Evolutionary conservation across 1,140 invertebrate species (phyloP).

Genomic region (Heliconius hermathena): DNA sequence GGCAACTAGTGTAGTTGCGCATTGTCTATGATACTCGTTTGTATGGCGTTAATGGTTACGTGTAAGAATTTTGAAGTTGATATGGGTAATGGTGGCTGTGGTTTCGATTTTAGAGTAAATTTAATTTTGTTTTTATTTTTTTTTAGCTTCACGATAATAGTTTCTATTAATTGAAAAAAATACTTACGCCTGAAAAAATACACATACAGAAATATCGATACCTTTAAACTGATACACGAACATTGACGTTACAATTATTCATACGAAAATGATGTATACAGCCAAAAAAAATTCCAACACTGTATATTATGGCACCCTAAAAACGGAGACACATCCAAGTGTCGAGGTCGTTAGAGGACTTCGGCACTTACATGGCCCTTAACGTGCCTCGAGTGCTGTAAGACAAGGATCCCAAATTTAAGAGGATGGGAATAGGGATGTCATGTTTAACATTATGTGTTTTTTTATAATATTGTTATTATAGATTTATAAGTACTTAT

Average conservation of each 20-base stretch:
- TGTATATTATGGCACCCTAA: constrained; percentile 22
- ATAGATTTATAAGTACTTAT: too few species aligned
- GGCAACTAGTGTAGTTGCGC: neutral
- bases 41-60: neutral
- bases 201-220: too few species aligned
- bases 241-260: neutral
- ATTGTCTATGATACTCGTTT: constrained; percentile 2
- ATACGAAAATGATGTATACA: neutral
- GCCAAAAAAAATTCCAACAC: neutral
- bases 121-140: neutral
- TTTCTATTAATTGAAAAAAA: too few species aligned
- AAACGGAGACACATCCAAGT: constrained; percentile 31
- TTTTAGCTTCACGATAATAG: neutral
- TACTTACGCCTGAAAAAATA: too few species aligned
- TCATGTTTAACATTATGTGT: neutral
- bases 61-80: neutral
- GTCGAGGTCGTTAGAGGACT: constrained; percentile 39
- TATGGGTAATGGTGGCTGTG: neutral
- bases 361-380: constrained; percentile 37
- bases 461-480: too few species aligned
- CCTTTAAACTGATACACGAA: too few species aligned
- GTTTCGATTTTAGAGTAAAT: too few species aligned
- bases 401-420: constrained; percentile 34
- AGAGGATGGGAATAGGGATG: constrained; percentile 21
- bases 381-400: constrained; percentile 35